Base-by-base conservation (phyloP, 2,113 vertebrate species). In the Psettodes erumei region DNA sequence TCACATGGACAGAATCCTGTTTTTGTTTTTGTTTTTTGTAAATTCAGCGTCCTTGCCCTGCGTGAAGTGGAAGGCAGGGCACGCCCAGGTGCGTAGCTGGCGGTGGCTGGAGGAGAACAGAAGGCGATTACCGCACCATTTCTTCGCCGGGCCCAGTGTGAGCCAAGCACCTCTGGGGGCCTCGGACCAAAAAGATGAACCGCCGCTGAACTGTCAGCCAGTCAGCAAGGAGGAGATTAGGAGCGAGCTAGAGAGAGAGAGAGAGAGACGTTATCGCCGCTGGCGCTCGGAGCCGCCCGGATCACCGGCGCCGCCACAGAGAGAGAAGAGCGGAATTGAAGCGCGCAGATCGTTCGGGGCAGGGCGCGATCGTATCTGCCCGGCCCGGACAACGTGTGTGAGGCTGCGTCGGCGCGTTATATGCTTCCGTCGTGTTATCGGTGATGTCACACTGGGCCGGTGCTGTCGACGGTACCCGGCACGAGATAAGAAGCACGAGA, bases 81-180 rank as follows among this genome's bases (percentile, higher is more conserved):
- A 92, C 68, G 61, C 71, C 81, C 63, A 28, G 81, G 88, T 91
- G 90, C 86, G 84, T 74, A 19, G 89, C 81, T 91, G 86, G 81
- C 77, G 30, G 85, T 70, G 76, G 89, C 84, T 84, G 71, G 68
- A 84, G 72, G 86, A 82, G 86, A 77, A 88, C 82, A 81, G 70
- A 91, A 92, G 92, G 91, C 92, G 93, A 94, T 94, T 93, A 93
- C 84, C 87, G 86, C 86, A 87, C 81, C 66, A 84, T 89, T 88
- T 91, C 86, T 83, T 83, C 63, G 84, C 50, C 45, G 71, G 76
- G 74, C 83, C 82, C 60, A 64, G 78, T 70, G 74, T 72, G 75
- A n/a, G 66, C 86, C 67, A 51, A 85, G 48, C 80, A n/a, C 79
- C 88, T 72, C 47, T 66, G 35, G 86, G 81, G 82, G 84, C 70